phyloP scores from a whole-genome alignment of 1,140 invertebrate species.

The Penaeus indicus region DNA sequence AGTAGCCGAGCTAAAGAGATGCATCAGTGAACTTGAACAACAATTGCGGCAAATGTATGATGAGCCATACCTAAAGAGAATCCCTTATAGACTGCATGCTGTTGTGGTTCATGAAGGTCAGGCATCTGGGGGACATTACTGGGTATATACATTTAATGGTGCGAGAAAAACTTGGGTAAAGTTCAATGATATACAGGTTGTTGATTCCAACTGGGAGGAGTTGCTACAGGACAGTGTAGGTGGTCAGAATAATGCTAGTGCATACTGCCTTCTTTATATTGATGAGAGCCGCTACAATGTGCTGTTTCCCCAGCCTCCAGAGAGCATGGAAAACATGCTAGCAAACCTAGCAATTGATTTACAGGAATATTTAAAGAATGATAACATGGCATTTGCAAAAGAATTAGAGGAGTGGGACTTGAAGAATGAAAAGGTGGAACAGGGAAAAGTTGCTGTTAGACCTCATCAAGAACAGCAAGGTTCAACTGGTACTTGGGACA shows the following conservation, averaged over 20 bases:
- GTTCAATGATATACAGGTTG: conserved; percentile 74
- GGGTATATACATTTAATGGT: conserved; percentile 73
- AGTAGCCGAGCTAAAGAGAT: conserved; percentile 70
- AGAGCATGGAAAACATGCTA: conserved; percentile 41
- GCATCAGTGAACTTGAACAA: conserved; percentile 69
- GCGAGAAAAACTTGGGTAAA: conserved; percentile 66
- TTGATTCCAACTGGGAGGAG: conserved; percentile 72
- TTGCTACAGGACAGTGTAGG: conserved; percentile 73
- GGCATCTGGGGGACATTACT: conserved; percentile 74
- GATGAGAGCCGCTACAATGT: conserved; percentile 68
- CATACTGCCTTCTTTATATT: conserved; percentile 74
- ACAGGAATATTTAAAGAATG: conserved; percentile 69
- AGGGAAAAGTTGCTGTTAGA: conserved; percentile 5
- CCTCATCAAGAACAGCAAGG: conserved; percentile 13
- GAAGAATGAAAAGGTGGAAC: conserved; percentile 65
- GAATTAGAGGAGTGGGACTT: conserved; percentile 71
- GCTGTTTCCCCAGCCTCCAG: conserved; percentile 47
- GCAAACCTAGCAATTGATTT: conserved; percentile 69
- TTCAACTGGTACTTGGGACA: conserved; percentile 35
- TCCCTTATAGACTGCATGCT: conserved; percentile 73
- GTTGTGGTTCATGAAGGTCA: conserved; percentile 75
- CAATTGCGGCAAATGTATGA: conserved; percentile 71
- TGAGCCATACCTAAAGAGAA: conserved; percentile 71
- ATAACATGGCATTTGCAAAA: conserved; percentile 70
- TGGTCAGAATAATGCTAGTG: conserved; percentile 73